Evolutionary conservation across 1,140 invertebrate genomes (phyloP).

Genomic region (Drosophila pachea): DNA sequence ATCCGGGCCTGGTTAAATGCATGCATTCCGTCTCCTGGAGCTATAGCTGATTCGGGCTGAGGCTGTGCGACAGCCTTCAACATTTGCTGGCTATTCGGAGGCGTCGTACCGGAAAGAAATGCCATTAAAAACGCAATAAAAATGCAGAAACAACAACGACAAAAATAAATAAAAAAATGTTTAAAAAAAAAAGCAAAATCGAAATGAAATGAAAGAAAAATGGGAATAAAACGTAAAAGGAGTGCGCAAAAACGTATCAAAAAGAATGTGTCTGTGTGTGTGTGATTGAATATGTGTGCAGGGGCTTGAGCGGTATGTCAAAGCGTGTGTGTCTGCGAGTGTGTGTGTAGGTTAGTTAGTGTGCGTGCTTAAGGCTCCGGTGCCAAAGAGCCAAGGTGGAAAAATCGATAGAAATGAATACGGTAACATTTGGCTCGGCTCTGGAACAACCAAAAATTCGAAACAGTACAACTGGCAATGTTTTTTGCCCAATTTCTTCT

Average conservation of each 20-base stretch:
- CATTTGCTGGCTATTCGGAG: constrained; percentile 66
- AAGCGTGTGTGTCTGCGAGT: constrained; percentile 26
- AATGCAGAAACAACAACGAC: constrained; percentile 58
- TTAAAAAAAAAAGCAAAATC: constrained; percentile 43
- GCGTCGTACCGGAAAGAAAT: constrained; percentile 74
- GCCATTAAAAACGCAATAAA: constrained; percentile 76
- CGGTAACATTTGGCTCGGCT: constrained; percentile 61
- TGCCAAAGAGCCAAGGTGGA: constrained; percentile 69
- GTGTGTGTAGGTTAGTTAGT: constrained; percentile 31
- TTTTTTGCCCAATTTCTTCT: constrained; percentile 49
- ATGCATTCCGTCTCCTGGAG: constrained; percentile 36
- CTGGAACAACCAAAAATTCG: constrained; percentile 48
- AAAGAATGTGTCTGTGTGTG: constrained; percentile 23
- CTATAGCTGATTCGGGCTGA: neutral
- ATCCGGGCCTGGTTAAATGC: constrained; percentile 40
- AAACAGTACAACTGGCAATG: constrained; percentile 61
- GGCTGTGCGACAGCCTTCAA: constrained; percentile 52
- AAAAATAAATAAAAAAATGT: constrained; percentile 13
- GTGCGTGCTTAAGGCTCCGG: constrained; percentile 39
- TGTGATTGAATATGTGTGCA: no score
- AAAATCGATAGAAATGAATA: constrained; percentile 76
- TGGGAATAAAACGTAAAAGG: constrained; percentile 59
- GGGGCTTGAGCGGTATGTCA: constrained; percentile 57
- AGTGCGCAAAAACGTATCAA: constrained; percentile 49
- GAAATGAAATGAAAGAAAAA: constrained; percentile 65